A percentile compares a stretch with the other conserved stretches of the same genome.
These are phyloP conservation scores for Eira barbara DNA, from an alignment of 2,113 vertebrate species.

Conservation along the genomic window DNA sequence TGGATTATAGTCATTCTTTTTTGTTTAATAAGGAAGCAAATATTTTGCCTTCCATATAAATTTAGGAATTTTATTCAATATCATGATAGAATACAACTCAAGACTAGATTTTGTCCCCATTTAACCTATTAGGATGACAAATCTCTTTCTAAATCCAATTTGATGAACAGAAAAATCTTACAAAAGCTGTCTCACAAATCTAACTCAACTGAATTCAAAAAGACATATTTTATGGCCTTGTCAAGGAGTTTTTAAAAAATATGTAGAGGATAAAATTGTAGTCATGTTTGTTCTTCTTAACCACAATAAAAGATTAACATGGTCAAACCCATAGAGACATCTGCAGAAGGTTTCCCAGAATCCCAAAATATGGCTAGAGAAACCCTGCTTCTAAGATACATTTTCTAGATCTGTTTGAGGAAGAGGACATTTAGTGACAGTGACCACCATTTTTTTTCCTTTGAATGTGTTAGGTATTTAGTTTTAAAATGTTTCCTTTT, in stretches of 20 bases:
- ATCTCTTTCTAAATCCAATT: constrained; percentile 38
- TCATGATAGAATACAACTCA: not conserved
- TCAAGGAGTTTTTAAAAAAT: not conserved
- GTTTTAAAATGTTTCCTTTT: not conserved
- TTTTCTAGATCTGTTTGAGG: not conserved
- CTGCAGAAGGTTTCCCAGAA: not conserved
- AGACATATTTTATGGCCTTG: not conserved
- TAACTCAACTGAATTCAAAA: not conserved
- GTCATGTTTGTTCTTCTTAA: not conserved
- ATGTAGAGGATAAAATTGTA: not conserved
- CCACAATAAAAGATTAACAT: not conserved
- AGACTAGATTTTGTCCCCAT: not conserved
- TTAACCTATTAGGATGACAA: not conserved
- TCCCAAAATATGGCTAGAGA: not conserved
- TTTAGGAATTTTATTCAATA: constrained; percentile 12
- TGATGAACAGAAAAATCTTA: not conserved
- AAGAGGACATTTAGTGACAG: not conserved
- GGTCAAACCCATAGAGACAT: not conserved
- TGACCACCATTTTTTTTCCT: not conserved
- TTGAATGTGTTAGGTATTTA: not conserved
- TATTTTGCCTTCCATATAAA: not conserved
- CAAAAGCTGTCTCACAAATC: not conserved
- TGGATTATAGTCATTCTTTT: not conserved
- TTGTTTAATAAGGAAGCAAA: constrained; percentile 32
- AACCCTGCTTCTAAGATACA: not conserved